These are phyloP conservation scores for Agrotis segetum DNA, from an alignment of 2,888 invertebrate species.

Conservation along the genomic window DNA sequence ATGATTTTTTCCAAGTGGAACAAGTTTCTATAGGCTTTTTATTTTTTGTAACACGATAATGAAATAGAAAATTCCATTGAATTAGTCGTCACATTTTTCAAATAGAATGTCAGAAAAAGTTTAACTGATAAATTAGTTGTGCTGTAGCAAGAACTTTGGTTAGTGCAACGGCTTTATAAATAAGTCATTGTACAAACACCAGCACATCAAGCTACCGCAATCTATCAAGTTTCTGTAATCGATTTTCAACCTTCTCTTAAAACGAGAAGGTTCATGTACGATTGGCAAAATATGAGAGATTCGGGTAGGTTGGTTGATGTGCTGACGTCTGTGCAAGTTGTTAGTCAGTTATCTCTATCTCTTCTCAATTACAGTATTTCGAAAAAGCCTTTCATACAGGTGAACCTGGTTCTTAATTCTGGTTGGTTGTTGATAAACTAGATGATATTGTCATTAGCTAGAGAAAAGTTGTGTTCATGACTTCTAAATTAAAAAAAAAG, in stretches of 20 bases:
- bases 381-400: neutral
- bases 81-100: conserved; percentile 32
- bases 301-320: too few species aligned
- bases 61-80: conserved; percentile 36
- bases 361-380: neutral
- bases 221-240: too few species aligned
- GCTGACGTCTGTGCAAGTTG: neutral
- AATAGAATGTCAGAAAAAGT: conserved; percentile 13
- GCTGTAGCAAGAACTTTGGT: conserved; percentile 3
- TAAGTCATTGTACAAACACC: too few species aligned
- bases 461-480: neutral
- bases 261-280: too few species aligned
- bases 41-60: conserved; percentile 25
- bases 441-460: too few species aligned
- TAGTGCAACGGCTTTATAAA: neutral
- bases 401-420: neutral
- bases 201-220: too few species aligned
- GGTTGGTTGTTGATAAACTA: too few species aligned
- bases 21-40: conserved; percentile 4
- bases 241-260: too few species aligned
- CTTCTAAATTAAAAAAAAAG: neutral
- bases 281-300: too few species aligned
- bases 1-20: conserved; percentile 15
- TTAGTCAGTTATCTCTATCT: neutral
- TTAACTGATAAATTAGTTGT: conserved; percentile 8